Evolutionary conservation across 2,113 vertebrate species (phyloP).

Genomic region (Origma solitaria): DNA sequence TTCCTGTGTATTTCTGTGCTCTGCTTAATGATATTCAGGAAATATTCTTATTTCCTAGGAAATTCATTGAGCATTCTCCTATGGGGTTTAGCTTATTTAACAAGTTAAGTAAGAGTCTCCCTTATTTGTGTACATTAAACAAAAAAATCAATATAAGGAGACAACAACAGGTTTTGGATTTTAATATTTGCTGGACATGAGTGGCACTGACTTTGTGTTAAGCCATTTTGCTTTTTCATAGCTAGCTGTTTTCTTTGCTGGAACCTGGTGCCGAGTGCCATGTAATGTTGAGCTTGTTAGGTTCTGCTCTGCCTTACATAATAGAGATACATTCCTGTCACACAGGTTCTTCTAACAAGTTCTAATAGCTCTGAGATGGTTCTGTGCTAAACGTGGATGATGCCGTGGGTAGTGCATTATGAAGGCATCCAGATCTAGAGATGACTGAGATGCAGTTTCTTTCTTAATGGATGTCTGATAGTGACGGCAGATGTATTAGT

Average conservation of each 20-base stretch:
- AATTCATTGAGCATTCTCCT: not conserved
- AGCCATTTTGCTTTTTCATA: not conserved
- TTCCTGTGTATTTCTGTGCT: not conserved
- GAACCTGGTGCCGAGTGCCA: accelerated
- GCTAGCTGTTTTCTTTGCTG: not conserved
- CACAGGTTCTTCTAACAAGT: not conserved
- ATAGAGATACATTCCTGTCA: not conserved
- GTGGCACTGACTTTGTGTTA: not conserved
- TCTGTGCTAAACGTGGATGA: not conserved
- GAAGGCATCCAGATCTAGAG: not conserved
- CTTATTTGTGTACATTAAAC: not conserved
- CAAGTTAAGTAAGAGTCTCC: not conserved
- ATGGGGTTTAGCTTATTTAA: not conserved
- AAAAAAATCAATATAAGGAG: not conserved
- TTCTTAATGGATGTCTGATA: not conserved
- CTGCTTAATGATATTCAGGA: not conserved
- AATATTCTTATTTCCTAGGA: constrained; percentile 1
- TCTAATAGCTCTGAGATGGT: not conserved
- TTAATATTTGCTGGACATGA: not conserved
- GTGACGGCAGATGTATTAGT: not conserved
- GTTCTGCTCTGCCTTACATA: not conserved
- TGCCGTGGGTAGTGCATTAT: accelerated
- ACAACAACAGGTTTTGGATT: not conserved
- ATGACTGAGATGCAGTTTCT: not conserved
- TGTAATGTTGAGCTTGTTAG: not conserved